These are phyloP conservation scores for Tenthredo scrophulariae DNA, from an alignment of 2,888 invertebrate species.

Conservation along the genomic window DNA sequence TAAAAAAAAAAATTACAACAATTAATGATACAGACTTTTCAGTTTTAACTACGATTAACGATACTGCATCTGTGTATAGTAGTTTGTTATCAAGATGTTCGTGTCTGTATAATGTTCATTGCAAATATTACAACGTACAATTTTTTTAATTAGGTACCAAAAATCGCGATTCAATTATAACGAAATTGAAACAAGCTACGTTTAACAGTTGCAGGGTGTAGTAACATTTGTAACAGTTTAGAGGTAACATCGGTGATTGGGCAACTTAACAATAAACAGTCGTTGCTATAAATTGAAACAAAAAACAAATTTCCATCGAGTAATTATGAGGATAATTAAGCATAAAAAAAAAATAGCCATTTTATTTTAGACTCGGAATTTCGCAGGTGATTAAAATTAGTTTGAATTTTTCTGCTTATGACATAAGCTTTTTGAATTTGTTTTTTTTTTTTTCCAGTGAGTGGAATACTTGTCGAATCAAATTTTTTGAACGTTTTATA, in stretches of 20 bases:
- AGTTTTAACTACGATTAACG: constrained; percentile 36
- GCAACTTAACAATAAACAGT: constrained; percentile 64
- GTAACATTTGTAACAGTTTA: constrained; percentile 46
- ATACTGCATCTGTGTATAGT: constrained; percentile 46
- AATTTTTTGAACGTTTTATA: not conserved
- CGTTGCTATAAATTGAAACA: constrained; percentile 57
- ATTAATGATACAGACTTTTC: constrained; percentile 17
- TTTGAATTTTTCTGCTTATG: not conserved
- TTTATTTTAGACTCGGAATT: not conserved
- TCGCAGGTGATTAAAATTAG: not conserved
- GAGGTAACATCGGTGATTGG: constrained; percentile 62
- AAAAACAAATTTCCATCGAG: constrained; percentile 1
- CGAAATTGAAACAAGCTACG: constrained; percentile 41
- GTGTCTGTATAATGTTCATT: not conserved
- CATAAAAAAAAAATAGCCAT: not conserved
- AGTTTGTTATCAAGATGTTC: constrained; percentile 39
- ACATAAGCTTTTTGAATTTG: not conserved
- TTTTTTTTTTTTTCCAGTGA: not conserved
- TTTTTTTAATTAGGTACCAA: not conserved
- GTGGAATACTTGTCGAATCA: not conserved
- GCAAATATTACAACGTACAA: not conserved
- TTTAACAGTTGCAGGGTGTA: constrained; percentile 43
- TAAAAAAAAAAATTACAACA: not conserved
- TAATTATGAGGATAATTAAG: not conserved
- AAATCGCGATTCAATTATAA: not conserved